Conservation (phyloP, 1,140 invertebrate species). For the Conopomorpha cramerella region DNA sequence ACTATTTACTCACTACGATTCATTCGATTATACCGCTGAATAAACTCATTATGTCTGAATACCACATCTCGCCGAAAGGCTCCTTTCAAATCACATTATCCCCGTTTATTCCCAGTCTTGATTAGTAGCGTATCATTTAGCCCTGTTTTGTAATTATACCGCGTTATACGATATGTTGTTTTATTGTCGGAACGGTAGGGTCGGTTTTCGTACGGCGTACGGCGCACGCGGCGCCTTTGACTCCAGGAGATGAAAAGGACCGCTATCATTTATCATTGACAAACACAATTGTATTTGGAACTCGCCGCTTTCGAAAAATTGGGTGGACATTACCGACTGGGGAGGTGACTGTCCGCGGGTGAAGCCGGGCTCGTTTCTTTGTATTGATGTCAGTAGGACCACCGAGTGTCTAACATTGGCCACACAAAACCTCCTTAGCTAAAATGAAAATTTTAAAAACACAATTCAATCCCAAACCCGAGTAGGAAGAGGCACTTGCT, state of each 20-base stretch:
- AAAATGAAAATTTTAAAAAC: too few relatives aligned
- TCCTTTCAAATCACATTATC: constrained; percentile 54
- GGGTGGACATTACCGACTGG: constrained; percentile 48
- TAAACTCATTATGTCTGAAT: constrained; percentile 56
- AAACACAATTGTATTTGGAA: constrained; percentile 56
- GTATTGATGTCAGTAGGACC: too few relatives aligned
- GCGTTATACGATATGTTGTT: too few relatives aligned
- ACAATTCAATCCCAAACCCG: too few relatives aligned
- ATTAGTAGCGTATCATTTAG: constrained; percentile 59
- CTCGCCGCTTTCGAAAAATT: constrained; percentile 42
- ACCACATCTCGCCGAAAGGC: constrained; percentile 45
- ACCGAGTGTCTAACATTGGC: too few relatives aligned
- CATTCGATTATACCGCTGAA: constrained; percentile 53
- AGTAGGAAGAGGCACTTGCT: too few relatives aligned
- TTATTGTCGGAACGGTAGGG: too few relatives aligned
- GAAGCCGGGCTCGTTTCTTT: too few relatives aligned
- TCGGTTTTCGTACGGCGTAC: too few relatives aligned
- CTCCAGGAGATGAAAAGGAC: constrained; percentile 46
- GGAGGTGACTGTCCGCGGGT: too few relatives aligned
- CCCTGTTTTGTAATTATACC: constrained; percentile 52
- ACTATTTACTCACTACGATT: constrained; percentile 52
- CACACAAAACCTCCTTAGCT: too few relatives aligned
- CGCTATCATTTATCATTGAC: constrained; percentile 55
- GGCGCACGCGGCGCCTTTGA: constrained; percentile 44
- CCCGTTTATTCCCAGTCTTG: constrained; percentile 51